Evolutionary conservation across 1,140 invertebrate genomes (phyloP).

Genomic region (Tribolium madens): DNA sequence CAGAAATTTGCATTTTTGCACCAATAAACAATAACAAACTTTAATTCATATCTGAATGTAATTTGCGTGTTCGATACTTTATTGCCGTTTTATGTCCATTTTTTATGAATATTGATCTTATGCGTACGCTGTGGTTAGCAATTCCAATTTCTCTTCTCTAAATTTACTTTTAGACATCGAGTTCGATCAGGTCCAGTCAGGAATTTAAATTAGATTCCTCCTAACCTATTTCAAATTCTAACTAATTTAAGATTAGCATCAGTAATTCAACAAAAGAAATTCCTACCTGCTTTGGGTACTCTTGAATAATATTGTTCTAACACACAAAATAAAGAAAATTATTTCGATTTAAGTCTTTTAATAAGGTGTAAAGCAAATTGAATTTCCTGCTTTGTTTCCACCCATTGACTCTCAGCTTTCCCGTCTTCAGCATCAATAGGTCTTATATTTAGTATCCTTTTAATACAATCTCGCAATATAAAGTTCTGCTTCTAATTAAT

Average conservation of each 20-base stretch:
- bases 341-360: background rate
- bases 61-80: background rate
- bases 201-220: constrained; percentile 36
- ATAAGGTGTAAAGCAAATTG: background rate
- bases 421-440: background rate
- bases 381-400: background rate
- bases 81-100: background rate
- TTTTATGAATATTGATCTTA: background rate
- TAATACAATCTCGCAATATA: background rate
- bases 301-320: constrained; percentile 3
- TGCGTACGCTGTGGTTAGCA: background rate
- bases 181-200: constrained; percentile 10
- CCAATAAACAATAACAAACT: no score
- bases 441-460: background rate
- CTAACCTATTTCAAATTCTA: background rate
- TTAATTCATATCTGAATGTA: background rate
- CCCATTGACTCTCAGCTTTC: background rate
- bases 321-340: background rate
- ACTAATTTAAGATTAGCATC: constrained; percentile 14
- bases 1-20: background rate
- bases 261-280: constrained; percentile 9
- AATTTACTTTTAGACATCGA: background rate
- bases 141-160: constrained; percentile 7
- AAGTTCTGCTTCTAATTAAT: background rate
- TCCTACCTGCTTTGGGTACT: background rate